Evolutionary conservation across 2,888 invertebrate species (phyloP).

Genomic region (Cantharis nigra): DNA sequence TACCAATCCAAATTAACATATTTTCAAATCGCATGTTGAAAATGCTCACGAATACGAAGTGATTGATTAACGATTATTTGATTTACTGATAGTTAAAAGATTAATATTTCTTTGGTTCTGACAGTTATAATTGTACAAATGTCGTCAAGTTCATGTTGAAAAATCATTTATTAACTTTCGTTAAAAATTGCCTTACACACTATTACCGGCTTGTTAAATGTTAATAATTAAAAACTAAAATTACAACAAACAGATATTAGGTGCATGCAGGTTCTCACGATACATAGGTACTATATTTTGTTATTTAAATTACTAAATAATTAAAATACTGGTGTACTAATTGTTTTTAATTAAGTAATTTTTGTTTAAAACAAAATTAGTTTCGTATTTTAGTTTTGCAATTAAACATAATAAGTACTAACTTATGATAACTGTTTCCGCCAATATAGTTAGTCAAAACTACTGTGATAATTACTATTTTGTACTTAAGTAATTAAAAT

Average conservation of each 20-base stretch:
- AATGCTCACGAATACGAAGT: conserved; percentile 1
- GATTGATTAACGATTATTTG: conserved; percentile 31
- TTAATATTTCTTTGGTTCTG: conserved; percentile 25
- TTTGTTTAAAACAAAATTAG: not conserved
- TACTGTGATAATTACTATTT: conserved; percentile 15
- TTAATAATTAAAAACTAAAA: not conserved
- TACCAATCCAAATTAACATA: not conserved
- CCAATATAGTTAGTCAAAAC: conserved; percentile 15
- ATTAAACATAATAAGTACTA: conserved; percentile 10
- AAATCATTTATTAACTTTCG: conserved; percentile 15
- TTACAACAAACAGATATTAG: not conserved
- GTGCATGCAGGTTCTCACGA: not conserved
- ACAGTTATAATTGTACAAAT: conserved; percentile 27
- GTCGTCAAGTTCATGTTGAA: conserved; percentile 22
- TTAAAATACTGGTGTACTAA: not conserved
- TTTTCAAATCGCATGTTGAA: not conserved
- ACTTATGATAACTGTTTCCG: conserved; percentile 18
- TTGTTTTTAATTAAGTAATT: not conserved
- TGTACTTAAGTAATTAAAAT: conserved; percentile 15
- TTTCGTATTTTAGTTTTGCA: not conserved
- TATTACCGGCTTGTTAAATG: not conserved
- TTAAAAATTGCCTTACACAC: not conserved
- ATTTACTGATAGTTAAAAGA: conserved; percentile 28
- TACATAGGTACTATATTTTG: not conserved
- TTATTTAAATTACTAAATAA: not conserved